Base-by-base conservation (phyloP, 2,888 invertebrate species). In the Agrotis clavis region DNA sequence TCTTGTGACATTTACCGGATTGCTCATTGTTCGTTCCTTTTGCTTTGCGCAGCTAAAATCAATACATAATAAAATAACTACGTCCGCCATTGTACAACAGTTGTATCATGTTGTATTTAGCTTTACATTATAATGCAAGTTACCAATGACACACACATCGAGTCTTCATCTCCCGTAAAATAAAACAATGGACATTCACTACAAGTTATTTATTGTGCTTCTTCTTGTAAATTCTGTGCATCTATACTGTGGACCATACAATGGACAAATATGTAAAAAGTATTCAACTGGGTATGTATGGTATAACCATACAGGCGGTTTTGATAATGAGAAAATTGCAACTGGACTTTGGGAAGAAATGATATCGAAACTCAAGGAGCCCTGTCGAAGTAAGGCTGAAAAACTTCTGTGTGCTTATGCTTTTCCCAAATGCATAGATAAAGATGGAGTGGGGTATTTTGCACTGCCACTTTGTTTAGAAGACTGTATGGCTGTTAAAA, bases 371-470 rank as follows among this genome's bases (percentile, higher is more conserved):
- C 95, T 99, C 56, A 97, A 97, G 73, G 98, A 98, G 88, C 98
- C 98, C 54, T 99, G 99, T 93, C 97, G 98, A 74, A 97, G 97
- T 81, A 98, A 98, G 73, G 99, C 99, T 61, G 98, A 99, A 97
- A 98, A 98, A 97, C 97, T 99, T 91, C 95, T 99, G 19, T 99
- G 99, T 94, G 97, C 98, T 72, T 99, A 98, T 94, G 99, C 99
- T 64, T 99, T 99, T 95, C 99, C 99, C 4, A 97, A 98, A 89
- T 99, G 99, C 90, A 97, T 97, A 76, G 94, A 97, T 86, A 97
- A 97, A 89, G 96, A 96, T 87, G 97, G 97, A 64, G 97, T 97
- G 73, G 97, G 98, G 5, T 96, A 97, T 79, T 91, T 86, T 78
- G 97, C 97, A 66, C 96, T 99, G 74, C 98, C 99, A 6, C 95